A percentile compares a stretch with the other conserved stretches of the same genome.
Evolutionary conservation across 2,113 vertebrate genomes (phyloP).

Genomic region (Microtus pennsylvanicus): DNA sequence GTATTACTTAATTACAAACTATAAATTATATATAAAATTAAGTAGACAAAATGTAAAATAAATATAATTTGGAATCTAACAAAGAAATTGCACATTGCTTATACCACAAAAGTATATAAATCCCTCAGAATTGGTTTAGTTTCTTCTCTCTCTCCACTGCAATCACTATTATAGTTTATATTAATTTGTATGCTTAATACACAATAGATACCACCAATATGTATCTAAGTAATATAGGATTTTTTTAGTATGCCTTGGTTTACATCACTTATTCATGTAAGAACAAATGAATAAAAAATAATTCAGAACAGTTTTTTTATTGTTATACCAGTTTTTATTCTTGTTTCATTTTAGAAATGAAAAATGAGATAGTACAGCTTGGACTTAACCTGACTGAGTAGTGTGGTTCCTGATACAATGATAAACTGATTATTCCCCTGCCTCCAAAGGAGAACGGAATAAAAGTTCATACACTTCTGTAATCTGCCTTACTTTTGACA

Average conservation of each 20-base stretch:
- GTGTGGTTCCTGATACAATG: too few relatives aligned
- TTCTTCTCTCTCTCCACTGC: not conserved
- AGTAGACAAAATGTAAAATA: not conserved
- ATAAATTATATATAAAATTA: not conserved
- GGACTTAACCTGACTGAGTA: not conserved
- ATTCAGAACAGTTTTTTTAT: not conserved
- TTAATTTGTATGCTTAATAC: not conserved
- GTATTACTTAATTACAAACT: not conserved
- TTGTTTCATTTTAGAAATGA: not conserved
- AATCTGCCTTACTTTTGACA: not conserved
- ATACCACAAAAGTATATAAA: not conserved
- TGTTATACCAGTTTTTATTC: not conserved
- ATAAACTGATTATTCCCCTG: not conserved
- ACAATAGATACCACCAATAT: too few relatives aligned
- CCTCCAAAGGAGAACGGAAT: not conserved
- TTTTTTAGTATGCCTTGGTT: not conserved
- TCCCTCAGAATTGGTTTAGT: not conserved
- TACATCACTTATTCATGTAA: not conserved
- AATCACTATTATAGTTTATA: not conserved
- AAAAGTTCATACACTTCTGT: not conserved
- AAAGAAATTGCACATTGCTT: not conserved
- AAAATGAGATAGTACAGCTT: not conserved
- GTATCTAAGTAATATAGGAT: not conserved
- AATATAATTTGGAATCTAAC: not conserved
- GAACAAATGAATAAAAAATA: not conserved